Evolutionary conservation across 2,113 vertebrate species (phyloP), one percentile per base, ranked within the genome.

Genomic region (Catharus minimus): DNA sequence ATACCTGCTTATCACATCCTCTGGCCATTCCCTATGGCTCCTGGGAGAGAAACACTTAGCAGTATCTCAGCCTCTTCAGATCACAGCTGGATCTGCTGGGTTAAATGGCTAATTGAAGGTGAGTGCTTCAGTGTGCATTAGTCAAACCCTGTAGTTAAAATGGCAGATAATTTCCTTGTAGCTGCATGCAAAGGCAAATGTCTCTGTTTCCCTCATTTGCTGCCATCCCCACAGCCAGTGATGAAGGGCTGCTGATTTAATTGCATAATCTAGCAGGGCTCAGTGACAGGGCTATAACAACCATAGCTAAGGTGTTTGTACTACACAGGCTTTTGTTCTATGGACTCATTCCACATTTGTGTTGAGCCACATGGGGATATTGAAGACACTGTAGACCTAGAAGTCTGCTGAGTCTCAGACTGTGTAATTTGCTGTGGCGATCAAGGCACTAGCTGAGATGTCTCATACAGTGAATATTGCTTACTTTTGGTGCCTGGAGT

Each of bases 81-180:
- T 88, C 92, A 71, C 82, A 94, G 72, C 57, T 36, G 87, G 88
- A 94, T 91, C 72, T 86, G 64, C 55, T 90, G 44, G 19, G 83
- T 92, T 81, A 94, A 93, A 84, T 78, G 43, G 73, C 65, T 95
- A 90, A 84, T 78, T 90, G 86, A 81, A 90, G 68, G 77, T 41
- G 89, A 88, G 61, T 75, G 44, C 81, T 90, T 83, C 77, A 60
- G 36, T 71, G 65, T 58, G 58, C 56, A 8, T 90, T 93, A 96
- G 73, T 86, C 73, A 93, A 94, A 81, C 68, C 36, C 65, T 26
- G 65, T 24, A 73, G 64, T 66, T 92, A 85, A 87, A 94, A 82
- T 73, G 52, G 56, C 79, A 95, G 88, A 83, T 95, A 50, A 86
- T 83, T 77, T 80, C 68, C 92, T 66, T 80, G 65, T 83, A 90